These are phyloP conservation scores for Anoplophora glabripennis DNA, from an alignment of 1,140 invertebrate genomes.

Conservation along the genomic window DNA sequence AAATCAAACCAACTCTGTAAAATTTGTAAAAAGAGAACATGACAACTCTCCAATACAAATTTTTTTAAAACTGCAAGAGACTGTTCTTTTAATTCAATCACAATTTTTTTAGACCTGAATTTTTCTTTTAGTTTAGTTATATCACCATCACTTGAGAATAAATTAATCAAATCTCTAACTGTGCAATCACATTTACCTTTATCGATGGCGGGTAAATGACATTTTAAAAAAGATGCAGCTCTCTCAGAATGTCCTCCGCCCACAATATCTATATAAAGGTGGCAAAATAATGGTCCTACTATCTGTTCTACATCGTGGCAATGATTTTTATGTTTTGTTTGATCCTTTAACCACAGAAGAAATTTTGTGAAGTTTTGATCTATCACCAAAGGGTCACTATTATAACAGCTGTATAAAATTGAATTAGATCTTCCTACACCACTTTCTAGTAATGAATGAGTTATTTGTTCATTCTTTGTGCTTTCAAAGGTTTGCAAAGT, in stretches of 20 bases:
- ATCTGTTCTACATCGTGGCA: conserved; percentile 39
- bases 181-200: conserved; percentile 39
- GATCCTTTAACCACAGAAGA: conserved; percentile 41
- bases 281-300: conserved; percentile 44
- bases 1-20: conserved; percentile 45
- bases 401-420: conserved; percentile 41
- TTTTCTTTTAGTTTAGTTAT: conserved; percentile 32
- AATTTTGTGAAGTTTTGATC: conserved; percentile 44
- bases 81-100: conserved; percentile 31
- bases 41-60: conserved; percentile 41
- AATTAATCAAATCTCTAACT: conserved; percentile 32
- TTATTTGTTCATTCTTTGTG: conserved; percentile 14
- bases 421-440: conserved; percentile 40
- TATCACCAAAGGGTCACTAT: conserved; percentile 40
- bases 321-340: conserved; percentile 29
- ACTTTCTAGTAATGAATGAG: conserved; percentile 27
- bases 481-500: conserved; percentile 21
- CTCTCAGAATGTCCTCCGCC: conserved; percentile 36
- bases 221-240: conserved; percentile 38
- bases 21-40: conserved; percentile 42
- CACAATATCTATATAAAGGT: conserved; percentile 43
- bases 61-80: conserved; percentile 38
- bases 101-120: conserved; percentile 41
- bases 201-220: conserved; percentile 35
- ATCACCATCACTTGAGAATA: conserved; percentile 15